A percentile compares a stretch with the other conserved stretches of the same genome.
These are phyloP conservation scores for Drymonia ruficornis DNA, from an alignment of 2,888 invertebrate genomes.

Conservation along the genomic window DNA sequence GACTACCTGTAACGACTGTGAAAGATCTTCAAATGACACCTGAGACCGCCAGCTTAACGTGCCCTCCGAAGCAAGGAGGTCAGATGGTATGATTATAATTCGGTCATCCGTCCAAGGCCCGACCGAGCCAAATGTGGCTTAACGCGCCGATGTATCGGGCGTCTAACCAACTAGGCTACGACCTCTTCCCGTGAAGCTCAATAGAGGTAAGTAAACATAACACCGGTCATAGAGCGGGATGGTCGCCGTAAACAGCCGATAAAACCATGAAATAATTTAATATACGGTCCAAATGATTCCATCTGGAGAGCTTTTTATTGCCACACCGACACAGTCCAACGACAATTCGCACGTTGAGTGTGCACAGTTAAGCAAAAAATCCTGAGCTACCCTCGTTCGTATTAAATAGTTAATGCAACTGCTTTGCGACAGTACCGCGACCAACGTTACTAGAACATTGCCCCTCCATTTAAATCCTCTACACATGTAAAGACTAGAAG, in stretches of 20 bases:
- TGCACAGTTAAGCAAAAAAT: conserved; percentile 25
- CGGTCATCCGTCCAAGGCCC: too few species aligned
- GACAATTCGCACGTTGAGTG: conserved; percentile 34
- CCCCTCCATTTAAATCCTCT: conserved; percentile 20
- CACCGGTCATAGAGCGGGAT: too few species aligned
- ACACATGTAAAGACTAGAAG: conserved; percentile 59
- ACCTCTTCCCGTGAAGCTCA: too few species aligned
- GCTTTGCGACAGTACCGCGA: conserved; percentile 23
- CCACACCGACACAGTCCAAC: conserved; percentile 26
- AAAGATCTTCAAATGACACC: too few species aligned
- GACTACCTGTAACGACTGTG: too few species aligned
- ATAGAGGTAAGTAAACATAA: too few species aligned
- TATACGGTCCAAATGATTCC: conserved; percentile 29
- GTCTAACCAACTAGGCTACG: too few species aligned
- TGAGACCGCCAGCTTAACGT: too few species aligned
- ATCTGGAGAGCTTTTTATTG: conserved; percentile 37
- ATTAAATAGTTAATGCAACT: conserved; percentile 42
- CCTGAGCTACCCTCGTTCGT: conserved; percentile 27
- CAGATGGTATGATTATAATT: too few species aligned
- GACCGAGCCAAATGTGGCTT: too few species aligned
- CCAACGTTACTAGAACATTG: conserved; percentile 14
- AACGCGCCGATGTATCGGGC: too few species aligned
- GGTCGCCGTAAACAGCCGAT: conserved; percentile 35
- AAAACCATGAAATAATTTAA: conserved; percentile 41
- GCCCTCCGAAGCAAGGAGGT: too few species aligned